Base-by-base conservation (phyloP, 2,888 invertebrate species). In the Uloborus plumipes region DNA sequence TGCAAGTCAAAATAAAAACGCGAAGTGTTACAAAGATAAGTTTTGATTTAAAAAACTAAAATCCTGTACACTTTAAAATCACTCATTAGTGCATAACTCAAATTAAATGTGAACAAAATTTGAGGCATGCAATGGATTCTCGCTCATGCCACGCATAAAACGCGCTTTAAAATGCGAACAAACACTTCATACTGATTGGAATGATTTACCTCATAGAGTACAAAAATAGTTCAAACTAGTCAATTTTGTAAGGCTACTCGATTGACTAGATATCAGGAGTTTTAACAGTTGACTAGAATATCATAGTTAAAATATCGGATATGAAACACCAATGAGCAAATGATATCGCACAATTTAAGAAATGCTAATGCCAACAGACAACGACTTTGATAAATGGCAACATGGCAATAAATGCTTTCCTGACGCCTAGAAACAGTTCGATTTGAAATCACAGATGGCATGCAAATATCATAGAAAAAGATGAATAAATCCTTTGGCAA, bases 311-410 rank as follows among this genome's bases (percentile, higher is more conserved):
- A 80, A 80, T 64, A 74, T 65, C 58, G 58, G 73, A 74, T 80
- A 80, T 80, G 80, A 64, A 55, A 74, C 80, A 74, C 55, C 62
- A 61, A 75, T 81, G 80, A 81, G 80, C 74, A 74, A 81, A 81
- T 69, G 69, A 70, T 69, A 74, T 58, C 73, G 65, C 71, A 71
- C 59, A 59, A 71, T 71, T 71, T 22, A 50, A 18, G 58, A 50
- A 71, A 50, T 77, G 77, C 77, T 77, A 70, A 53, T 59, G 71
- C 51, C 77, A 77, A 77, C 80, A 70, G 51, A 73, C 67, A 81
- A 81, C 58, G 77, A 78, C 80, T 81, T 81, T 81, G 80, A 81
- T 81, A 74, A 70, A 75, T 81, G 80, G 80, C 80, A 73, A 80
- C 66, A 67, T 80, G 59, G 66, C 66, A 81, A 66, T 39, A 61